Evolutionary conservation across 2,113 vertebrate species (phyloP).

Genomic region (Peromyscus californicus): DNA sequence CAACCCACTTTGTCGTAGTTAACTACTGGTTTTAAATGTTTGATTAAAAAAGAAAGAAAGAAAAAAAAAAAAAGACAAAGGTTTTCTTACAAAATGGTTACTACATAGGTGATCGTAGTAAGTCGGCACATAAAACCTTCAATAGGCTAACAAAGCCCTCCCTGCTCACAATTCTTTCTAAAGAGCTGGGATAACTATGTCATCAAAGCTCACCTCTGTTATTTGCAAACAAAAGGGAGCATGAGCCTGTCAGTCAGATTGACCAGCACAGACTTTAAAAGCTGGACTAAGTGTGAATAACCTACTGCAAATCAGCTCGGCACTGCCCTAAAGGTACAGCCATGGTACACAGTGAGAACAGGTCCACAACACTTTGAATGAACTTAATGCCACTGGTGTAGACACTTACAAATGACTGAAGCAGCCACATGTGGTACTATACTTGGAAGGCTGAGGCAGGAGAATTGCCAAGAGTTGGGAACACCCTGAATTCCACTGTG

Average conservation of each 20-base stretch:
- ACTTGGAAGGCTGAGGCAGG: background rate
- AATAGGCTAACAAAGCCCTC: background rate
- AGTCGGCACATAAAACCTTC: background rate
- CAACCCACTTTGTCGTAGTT: background rate
- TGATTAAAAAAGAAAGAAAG: background rate
- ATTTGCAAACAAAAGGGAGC: background rate
- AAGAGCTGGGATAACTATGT: background rate
- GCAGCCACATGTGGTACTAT: background rate
- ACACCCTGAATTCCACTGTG: background rate
- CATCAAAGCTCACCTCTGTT: background rate
- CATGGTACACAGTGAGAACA: background rate
- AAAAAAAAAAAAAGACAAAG: background rate
- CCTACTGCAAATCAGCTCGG: slow-evolving; percentile 15
- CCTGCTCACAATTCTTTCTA: background rate
- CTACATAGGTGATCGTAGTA: background rate
- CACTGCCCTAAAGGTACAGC: background rate
- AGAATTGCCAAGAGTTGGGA: background rate
- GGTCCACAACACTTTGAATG: background rate
- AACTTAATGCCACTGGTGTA: background rate
- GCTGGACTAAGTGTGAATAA: background rate
- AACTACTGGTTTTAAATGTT: background rate
- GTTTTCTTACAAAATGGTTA: background rate
- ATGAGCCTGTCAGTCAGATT: background rate
- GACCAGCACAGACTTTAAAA: background rate
- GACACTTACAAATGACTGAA: background rate